Conservation (phyloP, 2,888 invertebrate genomes). For the Polymixis lichenea region DNA sequence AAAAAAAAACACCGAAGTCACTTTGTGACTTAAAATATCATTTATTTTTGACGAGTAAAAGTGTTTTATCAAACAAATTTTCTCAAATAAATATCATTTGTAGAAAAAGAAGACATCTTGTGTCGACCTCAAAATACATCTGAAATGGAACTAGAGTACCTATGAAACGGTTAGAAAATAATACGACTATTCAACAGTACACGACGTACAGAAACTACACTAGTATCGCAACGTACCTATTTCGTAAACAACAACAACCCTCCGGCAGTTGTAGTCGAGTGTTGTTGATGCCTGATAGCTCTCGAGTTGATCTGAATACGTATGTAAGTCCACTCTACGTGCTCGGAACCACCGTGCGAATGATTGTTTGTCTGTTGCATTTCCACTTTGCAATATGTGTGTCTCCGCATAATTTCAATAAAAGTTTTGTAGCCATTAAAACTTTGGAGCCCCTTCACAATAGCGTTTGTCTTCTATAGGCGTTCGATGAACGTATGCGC, state of each 20-base stretch:
- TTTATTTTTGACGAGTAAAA: no score
- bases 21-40: no score
- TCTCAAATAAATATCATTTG: no score
- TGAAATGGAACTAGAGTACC: not conserved
- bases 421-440: no score
- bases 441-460: no score
- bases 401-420: not conserved
- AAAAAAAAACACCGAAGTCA: no score
- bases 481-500: no score
- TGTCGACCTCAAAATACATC: not conserved
- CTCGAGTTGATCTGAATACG: constrained; percentile 18
- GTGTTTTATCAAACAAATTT: no score
- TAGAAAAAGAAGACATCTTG: not conserved
- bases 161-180: not conserved
- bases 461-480: no score
- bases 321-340: constrained; percentile 23
- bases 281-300: constrained; percentile 23
- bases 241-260: constrained; percentile 16
- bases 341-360: not conserved
- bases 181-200: not conserved
- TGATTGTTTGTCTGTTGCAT: not conserved
- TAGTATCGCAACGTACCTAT: not conserved
- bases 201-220: not conserved
- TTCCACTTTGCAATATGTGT: not conserved
- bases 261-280: not conserved